Conservation (phyloP, 1,140 invertebrate genomes). For the Sipha flava region DNA sequence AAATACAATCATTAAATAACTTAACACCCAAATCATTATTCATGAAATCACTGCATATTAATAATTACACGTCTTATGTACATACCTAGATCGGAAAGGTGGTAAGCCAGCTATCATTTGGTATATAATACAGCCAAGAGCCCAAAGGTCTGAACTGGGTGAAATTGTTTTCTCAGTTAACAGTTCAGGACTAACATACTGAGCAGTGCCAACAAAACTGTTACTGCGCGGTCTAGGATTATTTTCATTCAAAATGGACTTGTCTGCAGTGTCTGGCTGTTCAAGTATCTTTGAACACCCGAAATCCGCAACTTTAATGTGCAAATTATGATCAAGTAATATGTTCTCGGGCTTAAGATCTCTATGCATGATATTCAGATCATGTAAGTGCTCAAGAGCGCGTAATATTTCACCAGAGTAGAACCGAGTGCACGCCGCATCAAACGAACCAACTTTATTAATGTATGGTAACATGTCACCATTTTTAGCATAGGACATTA, state of each 20-base stretch:
- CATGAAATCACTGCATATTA: no score
- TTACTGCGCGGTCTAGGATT: constrained; percentile 53
- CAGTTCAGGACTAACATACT: constrained; percentile 96
- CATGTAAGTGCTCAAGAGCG: constrained; percentile 87
- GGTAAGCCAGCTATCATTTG: constrained; percentile 91
- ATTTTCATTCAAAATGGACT: constrained; percentile 40
- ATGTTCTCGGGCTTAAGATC: constrained; percentile 88
- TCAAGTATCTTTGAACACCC: constrained; percentile 79
- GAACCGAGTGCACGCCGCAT: constrained; percentile 79
- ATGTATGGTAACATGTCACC: constrained; percentile 89
- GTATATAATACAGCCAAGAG: constrained; percentile 92
- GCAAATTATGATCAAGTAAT: constrained; percentile 85
- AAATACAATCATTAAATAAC: neutral
- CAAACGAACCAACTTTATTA: constrained; percentile 82
- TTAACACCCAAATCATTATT: no score
- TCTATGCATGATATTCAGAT: constrained; percentile 78
- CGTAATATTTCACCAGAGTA: constrained; percentile 80
- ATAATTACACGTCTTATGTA: neutral
- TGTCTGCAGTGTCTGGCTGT: constrained; percentile 37
- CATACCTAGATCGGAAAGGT: constrained; percentile 74
- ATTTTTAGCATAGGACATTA: constrained; percentile 88
- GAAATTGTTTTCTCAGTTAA: constrained; percentile 71
- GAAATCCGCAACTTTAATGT: constrained; percentile 95
- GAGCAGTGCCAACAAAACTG: constrained; percentile 97
- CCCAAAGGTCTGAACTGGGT: constrained; percentile 91